A percentile compares a stretch with the other conserved stretches of the same genome.
Evolutionary conservation across 1,140 invertebrate species (phyloP).

Genomic region (Drosophila prosaltans): DNA sequence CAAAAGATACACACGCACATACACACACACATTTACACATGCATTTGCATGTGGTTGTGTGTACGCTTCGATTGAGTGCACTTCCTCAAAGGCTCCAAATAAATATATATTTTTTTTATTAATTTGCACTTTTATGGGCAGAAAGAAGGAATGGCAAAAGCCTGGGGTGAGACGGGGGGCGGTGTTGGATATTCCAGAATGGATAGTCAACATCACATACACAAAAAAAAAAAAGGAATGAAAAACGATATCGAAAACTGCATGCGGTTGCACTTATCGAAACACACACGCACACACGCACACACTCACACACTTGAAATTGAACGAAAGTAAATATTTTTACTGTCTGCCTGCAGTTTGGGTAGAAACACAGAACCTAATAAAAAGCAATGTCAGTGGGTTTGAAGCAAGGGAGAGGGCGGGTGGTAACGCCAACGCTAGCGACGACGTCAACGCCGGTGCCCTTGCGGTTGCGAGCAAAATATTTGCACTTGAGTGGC

Average conservation of each 20-base stretch:
- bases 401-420: background rate
- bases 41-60: conserved; percentile 33
- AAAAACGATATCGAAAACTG: conserved; percentile 34
- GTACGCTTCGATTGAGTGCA: conserved; percentile 50
- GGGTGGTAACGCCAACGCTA: conserved; percentile 11
- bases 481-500: conserved; percentile 68
- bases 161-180: background rate
- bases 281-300: conserved; percentile 10
- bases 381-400: conserved; percentile 47
- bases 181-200: conserved; percentile 1
- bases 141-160: background rate
- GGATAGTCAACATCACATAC: conserved; percentile 38
- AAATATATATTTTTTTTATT: conserved; percentile 42
- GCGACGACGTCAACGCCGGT: conserved; percentile 24
- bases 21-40: conserved; percentile 15
- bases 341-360: conserved; percentile 29
- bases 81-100: conserved; percentile 48
- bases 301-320: conserved; percentile 54
- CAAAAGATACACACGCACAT: background rate
- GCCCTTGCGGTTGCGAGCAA: conserved; percentile 26
- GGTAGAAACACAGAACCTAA: conserved; percentile 46
- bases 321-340: conserved; percentile 72
- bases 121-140: conserved; percentile 43
- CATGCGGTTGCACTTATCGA: conserved; percentile 59
- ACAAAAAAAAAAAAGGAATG: background rate